Conservation (phyloP, 2,888 invertebrate genomes). For the Zootermopsis nevadensis region DNA sequence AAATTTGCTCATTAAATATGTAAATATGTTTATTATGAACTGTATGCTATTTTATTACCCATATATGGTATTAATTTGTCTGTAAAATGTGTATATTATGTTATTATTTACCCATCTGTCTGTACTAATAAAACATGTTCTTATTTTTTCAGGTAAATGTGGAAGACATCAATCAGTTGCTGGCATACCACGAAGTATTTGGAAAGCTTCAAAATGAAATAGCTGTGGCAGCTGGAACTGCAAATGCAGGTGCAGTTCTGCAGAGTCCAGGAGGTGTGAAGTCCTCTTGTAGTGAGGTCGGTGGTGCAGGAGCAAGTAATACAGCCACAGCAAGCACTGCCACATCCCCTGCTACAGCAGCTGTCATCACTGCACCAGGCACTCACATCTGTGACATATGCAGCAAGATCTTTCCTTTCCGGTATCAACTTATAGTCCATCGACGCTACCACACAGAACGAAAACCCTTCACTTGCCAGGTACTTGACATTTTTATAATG, state of each 20-base stretch:
- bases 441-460: constrained; percentile 86
- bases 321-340: constrained; percentile 36
- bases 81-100: too few relatives aligned
- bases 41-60: too few relatives aligned
- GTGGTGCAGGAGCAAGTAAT: constrained; percentile 32
- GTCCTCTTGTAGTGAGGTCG: constrained; percentile 59
- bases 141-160: constrained; percentile 68
- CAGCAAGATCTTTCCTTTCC: constrained; percentile 87
- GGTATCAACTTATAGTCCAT: constrained; percentile 89
- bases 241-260: constrained; percentile 60
- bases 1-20: too few relatives aligned
- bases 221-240: constrained; percentile 60
- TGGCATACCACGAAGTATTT: constrained; percentile 89
- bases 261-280: constrained; percentile 56
- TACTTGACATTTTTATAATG: too few relatives aligned
- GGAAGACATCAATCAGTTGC: constrained; percentile 84
- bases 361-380: constrained; percentile 59
- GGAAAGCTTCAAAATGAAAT: constrained; percentile 74
- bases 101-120: too few relatives aligned
- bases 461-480: constrained; percentile 81
- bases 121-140: too few relatives aligned
- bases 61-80: too few relatives aligned
- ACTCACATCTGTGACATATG: constrained; percentile 86
- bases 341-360: constrained; percentile 66
- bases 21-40: too few relatives aligned